Conservation (phyloP, 2,888 invertebrate species). For the Neoscelio sp. region DNA sequence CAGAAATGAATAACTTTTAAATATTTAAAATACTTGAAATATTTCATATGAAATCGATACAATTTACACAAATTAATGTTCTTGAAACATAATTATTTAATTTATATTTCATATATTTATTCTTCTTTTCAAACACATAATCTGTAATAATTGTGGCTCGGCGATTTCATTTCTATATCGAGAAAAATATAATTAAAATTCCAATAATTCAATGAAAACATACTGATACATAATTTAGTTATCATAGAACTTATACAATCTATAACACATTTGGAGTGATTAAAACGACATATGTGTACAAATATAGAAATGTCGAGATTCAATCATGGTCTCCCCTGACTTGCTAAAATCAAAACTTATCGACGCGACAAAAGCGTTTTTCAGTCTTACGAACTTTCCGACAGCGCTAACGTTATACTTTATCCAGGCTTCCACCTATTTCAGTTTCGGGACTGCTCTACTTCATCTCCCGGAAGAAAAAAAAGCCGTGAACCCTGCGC, state of each 20-base stretch:
- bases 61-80: too few species aligned
- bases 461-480: conserved; percentile 65
- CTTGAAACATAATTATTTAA: too few species aligned
- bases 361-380: conserved; percentile 55
- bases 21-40: too few species aligned
- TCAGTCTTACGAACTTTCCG: conserved; percentile 41
- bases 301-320: conserved; percentile 12
- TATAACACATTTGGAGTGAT: neutral
- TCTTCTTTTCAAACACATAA: too few species aligned
- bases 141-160: too few species aligned
- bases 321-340: conserved; percentile 29
- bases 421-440: conserved; percentile 54
- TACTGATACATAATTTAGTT: too few species aligned
- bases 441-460: conserved; percentile 65
- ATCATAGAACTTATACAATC: neutral
- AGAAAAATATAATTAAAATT: too few species aligned
- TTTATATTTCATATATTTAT: too few species aligned
- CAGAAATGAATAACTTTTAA: too few species aligned
- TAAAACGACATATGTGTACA: conserved; percentile 11
- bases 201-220: too few species aligned
- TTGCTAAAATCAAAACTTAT: conserved; percentile 40
- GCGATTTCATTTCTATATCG: too few species aligned
- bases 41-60: too few species aligned
- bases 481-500: conserved; percentile 65
- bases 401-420: conserved; percentile 60